Conservation (phyloP, 2,113 vertebrate genomes). For the Corapipo altera region DNA sequence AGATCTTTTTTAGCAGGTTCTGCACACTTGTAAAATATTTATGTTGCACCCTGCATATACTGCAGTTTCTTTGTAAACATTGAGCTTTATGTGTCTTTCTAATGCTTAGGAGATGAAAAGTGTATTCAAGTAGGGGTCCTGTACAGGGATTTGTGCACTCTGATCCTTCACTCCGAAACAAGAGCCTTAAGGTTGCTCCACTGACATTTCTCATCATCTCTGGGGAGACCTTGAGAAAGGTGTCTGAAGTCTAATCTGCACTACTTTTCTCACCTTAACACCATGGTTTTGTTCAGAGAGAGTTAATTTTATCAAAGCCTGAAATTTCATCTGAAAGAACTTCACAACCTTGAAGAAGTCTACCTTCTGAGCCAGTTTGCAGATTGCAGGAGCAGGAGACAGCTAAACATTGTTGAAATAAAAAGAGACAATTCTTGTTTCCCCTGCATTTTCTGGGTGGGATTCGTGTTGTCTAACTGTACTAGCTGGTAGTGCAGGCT, state of each 20-base stretch:
- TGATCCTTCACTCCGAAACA: background rate
- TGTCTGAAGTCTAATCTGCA: background rate
- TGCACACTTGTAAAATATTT: constrained; percentile 9
- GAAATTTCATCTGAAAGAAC: background rate
- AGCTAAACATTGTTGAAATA: background rate
- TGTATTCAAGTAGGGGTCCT: background rate
- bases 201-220: background rate
- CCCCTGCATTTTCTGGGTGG: background rate
- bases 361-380: background rate
- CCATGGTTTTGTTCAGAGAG: background rate
- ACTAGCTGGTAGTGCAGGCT: background rate
- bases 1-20: background rate
- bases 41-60: background rate
- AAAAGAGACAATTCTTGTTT: background rate
- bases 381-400: background rate
- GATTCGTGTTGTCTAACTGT: background rate
- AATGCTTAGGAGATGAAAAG: background rate
- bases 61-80: background rate
- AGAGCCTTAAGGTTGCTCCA: background rate
- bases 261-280: background rate
- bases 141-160: background rate
- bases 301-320: background rate
- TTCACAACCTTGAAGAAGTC: background rate
- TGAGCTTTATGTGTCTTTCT: background rate
- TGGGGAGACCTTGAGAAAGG: background rate